These are phyloP conservation scores for Carduelis carduelis DNA, from an alignment of 2,797 vertebrate species.

Conservation along the genomic window DNA sequence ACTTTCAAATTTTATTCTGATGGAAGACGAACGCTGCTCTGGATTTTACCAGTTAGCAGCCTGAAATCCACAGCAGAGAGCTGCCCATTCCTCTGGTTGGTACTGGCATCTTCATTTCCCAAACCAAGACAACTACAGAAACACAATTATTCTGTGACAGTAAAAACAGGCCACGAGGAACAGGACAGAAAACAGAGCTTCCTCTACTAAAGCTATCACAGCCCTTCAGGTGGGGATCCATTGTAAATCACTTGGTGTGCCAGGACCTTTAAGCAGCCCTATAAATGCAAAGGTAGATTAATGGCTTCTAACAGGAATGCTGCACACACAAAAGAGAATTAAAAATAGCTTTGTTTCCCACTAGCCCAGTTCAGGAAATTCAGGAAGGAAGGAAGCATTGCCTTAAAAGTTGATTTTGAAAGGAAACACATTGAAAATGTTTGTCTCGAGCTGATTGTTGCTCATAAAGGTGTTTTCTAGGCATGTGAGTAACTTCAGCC, in stretches of 20 bases:
- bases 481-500: not conserved
- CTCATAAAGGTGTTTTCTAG: conserved; percentile 13
- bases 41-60: not conserved
- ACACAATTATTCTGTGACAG: not conserved
- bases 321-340: not conserved
- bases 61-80: not conserved
- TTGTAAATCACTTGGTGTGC: not conserved
- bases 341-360: conserved; percentile 12
- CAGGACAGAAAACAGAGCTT: not conserved
- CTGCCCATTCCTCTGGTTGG: not conserved
- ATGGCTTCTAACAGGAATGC: not conserved
- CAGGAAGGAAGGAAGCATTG: conserved; percentile 39
- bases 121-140: not conserved
- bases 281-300: conserved; percentile 43
- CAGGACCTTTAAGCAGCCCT: conserved; percentile 33
- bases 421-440: conserved; percentile 53
- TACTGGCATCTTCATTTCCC: not conserved
- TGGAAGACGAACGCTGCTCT: not conserved
- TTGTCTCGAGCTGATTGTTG: not conserved
- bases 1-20: not conserved
- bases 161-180: not conserved
- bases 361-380: conserved; percentile 7
- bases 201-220: not conserved
- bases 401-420: not conserved
- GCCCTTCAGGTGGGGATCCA: not conserved